phyloP scores from a whole-genome alignment of 2,888 invertebrate genomes.

The Merodon equestris region DNA sequence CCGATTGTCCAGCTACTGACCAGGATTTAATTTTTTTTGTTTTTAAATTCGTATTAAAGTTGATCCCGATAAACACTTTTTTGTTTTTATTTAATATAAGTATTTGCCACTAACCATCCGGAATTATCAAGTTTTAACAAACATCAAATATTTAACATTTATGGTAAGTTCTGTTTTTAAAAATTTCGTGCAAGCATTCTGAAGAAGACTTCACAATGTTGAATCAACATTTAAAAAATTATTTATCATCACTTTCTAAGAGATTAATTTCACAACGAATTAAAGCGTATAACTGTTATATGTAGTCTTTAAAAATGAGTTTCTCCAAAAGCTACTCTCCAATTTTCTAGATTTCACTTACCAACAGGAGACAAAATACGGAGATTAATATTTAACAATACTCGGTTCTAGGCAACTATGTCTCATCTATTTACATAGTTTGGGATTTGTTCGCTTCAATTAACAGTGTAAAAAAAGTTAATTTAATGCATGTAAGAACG shows the following conservation, averaged over 20 bases:
- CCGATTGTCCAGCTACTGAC: constrained; percentile 43
- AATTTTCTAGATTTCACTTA: too few relatives aligned
- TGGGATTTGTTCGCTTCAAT: constrained; percentile 21
- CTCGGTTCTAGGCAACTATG: neutral
- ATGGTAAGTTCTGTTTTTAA: neutral
- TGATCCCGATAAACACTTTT: constrained; percentile 73
- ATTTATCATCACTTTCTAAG: constrained; percentile 10
- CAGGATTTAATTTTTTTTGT: constrained; percentile 46
- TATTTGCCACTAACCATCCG: constrained; percentile 69
- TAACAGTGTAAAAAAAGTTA: neutral
- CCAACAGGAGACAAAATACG: too few relatives aligned
- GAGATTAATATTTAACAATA: constrained; percentile 34
- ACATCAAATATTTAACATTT: neutral
- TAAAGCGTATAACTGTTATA: constrained; percentile 41
- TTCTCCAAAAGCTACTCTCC: too few relatives aligned
- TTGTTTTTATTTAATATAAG: constrained; percentile 70
- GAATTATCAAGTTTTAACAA: constrained; percentile 23
- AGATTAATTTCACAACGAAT: constrained; percentile 34
- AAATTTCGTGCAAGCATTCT: too few relatives aligned
- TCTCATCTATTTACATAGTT: neutral
- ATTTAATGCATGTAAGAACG: neutral
- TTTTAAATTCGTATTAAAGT: constrained; percentile 73
- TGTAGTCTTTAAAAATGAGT: too few relatives aligned
- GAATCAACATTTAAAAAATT: neutral
- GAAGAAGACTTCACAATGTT: too few relatives aligned